Evolutionary conservation across 2,888 invertebrate genomes (phyloP), one percentile per base, ranked within the genome.

Genomic region (Athripsodes cinereus): DNA sequence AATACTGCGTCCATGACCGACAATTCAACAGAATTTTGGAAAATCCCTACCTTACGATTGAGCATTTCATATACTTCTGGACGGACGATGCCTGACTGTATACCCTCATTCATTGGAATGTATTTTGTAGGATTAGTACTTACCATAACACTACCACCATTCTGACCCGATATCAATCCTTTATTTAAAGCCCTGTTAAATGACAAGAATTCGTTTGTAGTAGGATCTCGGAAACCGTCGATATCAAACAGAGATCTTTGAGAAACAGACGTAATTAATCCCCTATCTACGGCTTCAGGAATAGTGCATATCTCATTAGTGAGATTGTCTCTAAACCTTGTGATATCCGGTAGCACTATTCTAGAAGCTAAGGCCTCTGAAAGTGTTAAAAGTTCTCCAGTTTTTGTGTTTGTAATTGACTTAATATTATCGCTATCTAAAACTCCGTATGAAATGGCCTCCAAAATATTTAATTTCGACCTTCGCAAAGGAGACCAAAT

Each of bases 231-330:
- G 69, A 95, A 91, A 56, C 90, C 95, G 66, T 94, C 93, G 61
- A 96, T 92, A 71, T 94, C 90, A 70, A 96, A 96, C 66, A 96
- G 89, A 1, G 92, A 91, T 71, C 88, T 88, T 70, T 91, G 88
- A 3, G 88, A 84, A 19, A 95, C 88, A 1, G 93, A 92, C 22
- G 89, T 89, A 58, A 97, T 88, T 49, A 93, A 82, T 64, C 96
- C 96, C 60, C 89, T 85, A 68, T 90, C 87, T 16, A 94, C 92
- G 0, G 97, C 97, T 70, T 96, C 94, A 18, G 85, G 83, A 62
- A 96, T 84, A 20, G 86, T 81, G 61, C 91, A 81, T 16, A 85
- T 76, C 73, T 90, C 88, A 49, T 83, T 84, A 0, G 87, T 88
- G 64, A 84, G 78, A 59, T 83, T 83, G 73, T 95, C 89, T 52